Base-by-base conservation (phyloP, 2,113 vertebrate species). In the Entelurus aequoreus region DNA sequence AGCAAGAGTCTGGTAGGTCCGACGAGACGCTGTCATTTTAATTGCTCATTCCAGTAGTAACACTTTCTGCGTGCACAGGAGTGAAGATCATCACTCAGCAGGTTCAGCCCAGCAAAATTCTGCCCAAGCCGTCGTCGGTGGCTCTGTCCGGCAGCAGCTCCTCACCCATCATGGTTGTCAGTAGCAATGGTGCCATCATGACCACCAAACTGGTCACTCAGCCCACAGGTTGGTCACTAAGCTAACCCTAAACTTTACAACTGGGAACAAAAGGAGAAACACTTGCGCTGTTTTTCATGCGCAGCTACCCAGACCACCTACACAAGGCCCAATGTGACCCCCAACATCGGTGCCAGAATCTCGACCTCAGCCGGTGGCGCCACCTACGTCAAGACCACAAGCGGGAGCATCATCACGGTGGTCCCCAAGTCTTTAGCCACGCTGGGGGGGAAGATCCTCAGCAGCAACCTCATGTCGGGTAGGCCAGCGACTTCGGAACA, bases 41-140 rank as follows among this genome's bases (percentile, higher is more conserved):
- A 16, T 49, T 16, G 15, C 15, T 7, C 35, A 11, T 35, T 36
- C n/a, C 36, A n/a, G 6, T 46, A 46, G 10, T 46, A 6, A 46
- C 42, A 46, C 11, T 4, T 46, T 54, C 11, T n/a, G 14, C 16
- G 37, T 4, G 7, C 37, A 49, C 83, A 99, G 97, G 97, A 76
- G 95, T 98, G 79, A 99, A 99, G 91, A 99, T 98, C 68, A 98
- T 99, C 90, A 99, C 95, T 58, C 97, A 99, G 79, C 96, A 98
- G 90, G 92, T 99, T 72, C 96, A 98, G 79, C 96, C 95, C 81
- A 98, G 96, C 86, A 99, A 99, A 90, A 98, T 99, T 86, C 91
- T 99, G 66, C 97, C 97, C 64, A 99, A 99, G 70, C 96, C 97
- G 21, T 93, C 95, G 56, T 92, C 94, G n/a, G 92, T 93, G 63